These are phyloP conservation scores for Gila orcuttii DNA, from an alignment of 2,113 vertebrate species.

Conservation along the genomic window DNA sequence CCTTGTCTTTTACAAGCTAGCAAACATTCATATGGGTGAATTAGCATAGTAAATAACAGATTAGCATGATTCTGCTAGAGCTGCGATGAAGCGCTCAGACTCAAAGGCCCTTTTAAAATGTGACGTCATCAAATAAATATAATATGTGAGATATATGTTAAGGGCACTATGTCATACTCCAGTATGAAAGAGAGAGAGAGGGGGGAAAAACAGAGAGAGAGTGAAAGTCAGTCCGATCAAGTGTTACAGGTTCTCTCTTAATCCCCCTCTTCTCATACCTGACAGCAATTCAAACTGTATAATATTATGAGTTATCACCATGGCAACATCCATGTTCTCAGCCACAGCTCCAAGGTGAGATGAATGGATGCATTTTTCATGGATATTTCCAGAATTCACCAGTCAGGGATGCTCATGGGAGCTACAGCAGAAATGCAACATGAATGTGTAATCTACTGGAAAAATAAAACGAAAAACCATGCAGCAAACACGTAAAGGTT, in stretches of 20 bases:
- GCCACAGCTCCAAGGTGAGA: constrained; percentile 43
- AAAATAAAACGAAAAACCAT: neutral
- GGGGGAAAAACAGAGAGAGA: neutral
- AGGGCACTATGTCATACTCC: neutral
- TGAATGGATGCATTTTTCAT: constrained; percentile 43
- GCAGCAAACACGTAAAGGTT: neutral
- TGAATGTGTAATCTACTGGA: neutral
- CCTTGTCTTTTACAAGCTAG: neutral
- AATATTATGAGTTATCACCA: constrained; percentile 42
- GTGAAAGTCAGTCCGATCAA: neutral
- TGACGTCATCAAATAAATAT: constrained; percentile 3
- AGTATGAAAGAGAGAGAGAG: neutral
- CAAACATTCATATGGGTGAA: neutral
- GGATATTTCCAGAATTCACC: constrained; percentile 8
- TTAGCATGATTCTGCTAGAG: constrained; percentile 44
- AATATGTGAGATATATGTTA: neutral
- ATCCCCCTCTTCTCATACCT: constrained; percentile 29
- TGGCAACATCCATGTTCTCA: constrained; percentile 40
- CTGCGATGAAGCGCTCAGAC: constrained; percentile 35
- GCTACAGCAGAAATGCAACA: neutral
- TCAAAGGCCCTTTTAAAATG: constrained; percentile 16
- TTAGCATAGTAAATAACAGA: constrained; percentile 17
- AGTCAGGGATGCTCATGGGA: neutral
- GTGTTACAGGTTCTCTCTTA: constrained; percentile 15
- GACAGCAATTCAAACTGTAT: constrained; percentile 38